These are phyloP conservation scores for Amblyopsis rosae DNA, from an alignment of 2,113 vertebrate species.

Conservation along the genomic window DNA sequence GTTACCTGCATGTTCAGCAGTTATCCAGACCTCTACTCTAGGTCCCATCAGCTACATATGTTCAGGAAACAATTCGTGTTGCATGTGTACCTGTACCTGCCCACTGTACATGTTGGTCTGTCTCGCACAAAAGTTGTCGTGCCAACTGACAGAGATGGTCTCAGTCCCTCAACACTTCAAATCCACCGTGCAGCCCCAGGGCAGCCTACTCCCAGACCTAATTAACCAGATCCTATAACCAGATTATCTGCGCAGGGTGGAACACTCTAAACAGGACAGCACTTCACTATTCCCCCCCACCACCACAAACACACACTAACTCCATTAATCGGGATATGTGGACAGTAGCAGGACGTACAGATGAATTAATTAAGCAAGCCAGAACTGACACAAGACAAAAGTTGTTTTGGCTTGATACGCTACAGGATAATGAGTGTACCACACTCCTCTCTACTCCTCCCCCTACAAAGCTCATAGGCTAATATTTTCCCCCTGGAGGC, in stretches of 20 bases:
- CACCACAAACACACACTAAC: slow-evolving; percentile 12
- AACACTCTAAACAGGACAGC: slow-evolving; percentile 38
- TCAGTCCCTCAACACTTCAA: slow-evolving; percentile 34
- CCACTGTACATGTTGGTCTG: neutral
- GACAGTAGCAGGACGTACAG: slow-evolving; percentile 9
- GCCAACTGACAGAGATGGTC: slow-evolving; percentile 27
- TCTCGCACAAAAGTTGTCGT: neutral
- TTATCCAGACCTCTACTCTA: too few species aligned
- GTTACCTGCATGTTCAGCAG: slow-evolving; percentile 33
- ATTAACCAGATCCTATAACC: slow-evolving; percentile 63
- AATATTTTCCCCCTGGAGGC: too few species aligned
- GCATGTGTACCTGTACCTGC: neutral
- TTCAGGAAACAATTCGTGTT: neutral
- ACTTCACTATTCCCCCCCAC: slow-evolving; percentile 13
- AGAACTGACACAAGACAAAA: too few species aligned
- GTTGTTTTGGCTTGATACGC: neutral
- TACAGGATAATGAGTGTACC: neutral
- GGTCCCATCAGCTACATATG: neutral
- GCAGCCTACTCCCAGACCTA: slow-evolving; percentile 37
- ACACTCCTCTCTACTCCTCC: too few species aligned
- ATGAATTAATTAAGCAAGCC: too few species aligned
- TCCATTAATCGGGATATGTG: slow-evolving; percentile 31
- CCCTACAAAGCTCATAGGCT: too few species aligned
- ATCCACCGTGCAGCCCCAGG: slow-evolving; percentile 26
- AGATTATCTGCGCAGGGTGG: slow-evolving; percentile 49